A percentile compares a stretch with the other conserved stretches of the same genome.
These are phyloP conservation scores for Melinaea marsaeus DNA, from an alignment of 2,888 invertebrate genomes.

Conservation along the genomic window DNA sequence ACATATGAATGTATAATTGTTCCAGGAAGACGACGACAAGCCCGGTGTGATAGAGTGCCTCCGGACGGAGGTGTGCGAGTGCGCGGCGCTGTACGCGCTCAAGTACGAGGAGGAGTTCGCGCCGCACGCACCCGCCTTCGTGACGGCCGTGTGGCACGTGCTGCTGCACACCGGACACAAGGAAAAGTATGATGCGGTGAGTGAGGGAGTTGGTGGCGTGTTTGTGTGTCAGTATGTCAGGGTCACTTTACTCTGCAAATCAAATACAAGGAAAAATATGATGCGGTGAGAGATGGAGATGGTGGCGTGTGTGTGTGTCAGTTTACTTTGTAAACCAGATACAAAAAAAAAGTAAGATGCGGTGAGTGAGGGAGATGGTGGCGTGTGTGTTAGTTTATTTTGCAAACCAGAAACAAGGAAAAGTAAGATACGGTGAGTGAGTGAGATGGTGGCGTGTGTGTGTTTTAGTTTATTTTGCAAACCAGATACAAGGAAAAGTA, in stretches of 20 bases:
- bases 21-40: slow-evolving; percentile 88
- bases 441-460: no score
- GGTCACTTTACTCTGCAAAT: slow-evolving; percentile 78
- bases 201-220: slow-evolving; percentile 26
- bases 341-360: no score
- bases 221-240: background rate
- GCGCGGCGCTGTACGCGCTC: slow-evolving; percentile 95
- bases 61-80: slow-evolving; percentile 97
- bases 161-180: slow-evolving; percentile 90
- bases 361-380: no score
- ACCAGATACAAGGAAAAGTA: no score
- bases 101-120: slow-evolving; percentile 99
- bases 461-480: no score
- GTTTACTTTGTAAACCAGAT: no score
- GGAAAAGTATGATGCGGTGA: slow-evolving; percentile 93
- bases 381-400: no score
- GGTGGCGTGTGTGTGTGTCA: background rate
- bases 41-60: slow-evolving; percentile 93
- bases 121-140: slow-evolving; percentile 92
- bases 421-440: no score
- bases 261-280: slow-evolving; percentile 91
- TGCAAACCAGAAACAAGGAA: no score
- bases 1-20: slow-evolving; percentile 2
- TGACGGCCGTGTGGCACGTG: slow-evolving; percentile 96
- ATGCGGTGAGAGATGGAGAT: slow-evolving; percentile 81